These are phyloP conservation scores for Gila robusta DNA, from an alignment of 2,797 vertebrate genomes.

Conservation along the genomic window DNA sequence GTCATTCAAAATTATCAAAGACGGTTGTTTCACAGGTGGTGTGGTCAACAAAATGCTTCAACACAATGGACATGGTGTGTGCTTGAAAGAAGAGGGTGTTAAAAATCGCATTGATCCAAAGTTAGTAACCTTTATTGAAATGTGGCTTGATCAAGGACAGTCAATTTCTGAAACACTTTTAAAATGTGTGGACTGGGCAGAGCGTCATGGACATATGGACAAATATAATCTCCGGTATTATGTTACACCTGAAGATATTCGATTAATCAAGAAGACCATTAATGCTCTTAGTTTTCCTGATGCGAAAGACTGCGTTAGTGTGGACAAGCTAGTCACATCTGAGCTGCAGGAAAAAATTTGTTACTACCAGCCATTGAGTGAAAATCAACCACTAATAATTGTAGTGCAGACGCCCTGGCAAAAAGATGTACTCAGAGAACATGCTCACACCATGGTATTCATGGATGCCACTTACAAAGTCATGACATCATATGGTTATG, in stretches of 20 bases:
- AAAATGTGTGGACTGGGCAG: constrained; percentile 22
- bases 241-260: constrained; percentile 23
- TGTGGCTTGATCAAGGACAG: constrained; percentile 22
- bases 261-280: background rate
- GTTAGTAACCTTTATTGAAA: background rate
- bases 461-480: constrained; percentile 52
- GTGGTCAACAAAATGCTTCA: constrained; percentile 21
- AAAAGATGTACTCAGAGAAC: constrained; percentile 38
- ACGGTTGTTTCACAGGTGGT: constrained; percentile 12
- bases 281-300: constrained; percentile 9
- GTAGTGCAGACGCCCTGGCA: constrained; percentile 46
- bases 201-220: constrained; percentile 10
- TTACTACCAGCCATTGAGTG: constrained; percentile 36
- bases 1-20: constrained; percentile 33
- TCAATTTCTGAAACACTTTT: constrained; percentile 19
- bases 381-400: constrained; percentile 29
- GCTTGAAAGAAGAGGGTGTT: background rate
- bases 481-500: constrained; percentile 54
- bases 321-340: constrained; percentile 15
- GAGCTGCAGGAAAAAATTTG: constrained; percentile 40
- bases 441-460: constrained; percentile 52
- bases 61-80: background rate
- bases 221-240: background rate
- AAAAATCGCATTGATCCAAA: constrained; percentile 20
- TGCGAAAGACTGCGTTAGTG: constrained; percentile 13